Evolutionary conservation across 2,888 invertebrate genomes (phyloP), one percentile per base, ranked within the genome.

Genomic region (Papilio demoleus): DNA sequence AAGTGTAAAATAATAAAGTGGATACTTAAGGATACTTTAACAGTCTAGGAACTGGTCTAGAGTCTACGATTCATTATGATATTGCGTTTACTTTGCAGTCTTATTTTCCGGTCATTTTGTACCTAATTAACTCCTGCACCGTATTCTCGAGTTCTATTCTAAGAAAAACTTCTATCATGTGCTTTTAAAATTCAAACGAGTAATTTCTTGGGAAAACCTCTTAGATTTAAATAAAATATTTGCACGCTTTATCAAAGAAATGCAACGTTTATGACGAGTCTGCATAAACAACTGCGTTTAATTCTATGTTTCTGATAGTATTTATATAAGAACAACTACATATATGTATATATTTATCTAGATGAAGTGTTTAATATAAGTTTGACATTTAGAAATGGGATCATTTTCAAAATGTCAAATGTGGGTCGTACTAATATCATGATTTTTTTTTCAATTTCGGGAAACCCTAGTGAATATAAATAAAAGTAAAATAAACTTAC

Each of bases 91-190:
- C n/a, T 38, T 64, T 38, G 53, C 50, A 27, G n/a, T n/a, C 53
- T 36, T 34, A 38, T 50, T 36, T 42, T 19, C 53, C 36, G 59
- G 59, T 50, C 36, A 22, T 50, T 60, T 38, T 17, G 24, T 47
- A 60, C 14, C 60, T 66, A 60, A 60, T 60, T 50, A 59, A 59
- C 34, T 36, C 36, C 45, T 9, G 12, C 45, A 36, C 36, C 12
- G 56, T n/a, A 45, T 59, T 47, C 34, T 27, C 22, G 4, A 34
- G 22, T 34, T 42, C 45, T n/a, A 45, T 59, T 60, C 22, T 66
- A 59, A 66, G 47, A 66, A 59, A 45, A 47, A 27, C 17, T 19
- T 59, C n/a, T n/a, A n/a, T 5, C 3, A 17, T 42, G 8, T 17
- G 17, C 42, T 17, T 17, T 42, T 42, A 42, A 42, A 17, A 42